Evolutionary conservation across 2,888 invertebrate species (phyloP), one percentile per base, ranked within the genome.

Genomic region (Polyommatus iphigenia): DNA sequence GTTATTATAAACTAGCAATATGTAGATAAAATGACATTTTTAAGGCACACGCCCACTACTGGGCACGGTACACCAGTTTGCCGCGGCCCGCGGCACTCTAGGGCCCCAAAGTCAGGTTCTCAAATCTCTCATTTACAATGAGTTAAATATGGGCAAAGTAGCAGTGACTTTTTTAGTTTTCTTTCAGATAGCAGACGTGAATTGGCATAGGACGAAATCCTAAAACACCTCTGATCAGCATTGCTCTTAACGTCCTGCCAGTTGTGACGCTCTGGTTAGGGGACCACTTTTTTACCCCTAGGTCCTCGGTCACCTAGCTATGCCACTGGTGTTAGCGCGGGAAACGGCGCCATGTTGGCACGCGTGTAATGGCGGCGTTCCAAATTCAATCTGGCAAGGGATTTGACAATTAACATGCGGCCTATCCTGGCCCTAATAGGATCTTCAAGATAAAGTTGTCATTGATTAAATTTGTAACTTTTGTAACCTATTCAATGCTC

Each of bases 331-430:
- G 85, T 82, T 86, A 87, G 86, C 82, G 81, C 79, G 81, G 80
- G 80, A 54, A 54, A 81, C 80, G 80, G 81, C 82, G 85, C 85
- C 85, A 87, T 85, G 83, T 86, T 85, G 87, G 85, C 87, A 88
- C 88, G 87, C 85, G 88, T 84, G 83, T 85, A 86, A 85, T 84
- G 84, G 86, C 83, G 82, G 82, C 79, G 86, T 84, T 87, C 84
- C 84, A 86, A 86, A 85, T 87, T 86, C 85, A 83, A 84, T 77
- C 72, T 85, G 83, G 80, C 79, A 80, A 78, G 78, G 80, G 79
- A 80, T 77, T 80, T 79, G 81, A 80, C 80, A 80, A 78, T 78
- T 78, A 75, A 59, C 71, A 71, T 77, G 54, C 67, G 67, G 57
- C 46, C 57, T 57, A 76, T 76, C 62, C 59, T 62, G 62, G 24